Evolutionary conservation across 2,888 invertebrate genomes (phyloP).

Genomic region (Cheilosia vernalis): DNA sequence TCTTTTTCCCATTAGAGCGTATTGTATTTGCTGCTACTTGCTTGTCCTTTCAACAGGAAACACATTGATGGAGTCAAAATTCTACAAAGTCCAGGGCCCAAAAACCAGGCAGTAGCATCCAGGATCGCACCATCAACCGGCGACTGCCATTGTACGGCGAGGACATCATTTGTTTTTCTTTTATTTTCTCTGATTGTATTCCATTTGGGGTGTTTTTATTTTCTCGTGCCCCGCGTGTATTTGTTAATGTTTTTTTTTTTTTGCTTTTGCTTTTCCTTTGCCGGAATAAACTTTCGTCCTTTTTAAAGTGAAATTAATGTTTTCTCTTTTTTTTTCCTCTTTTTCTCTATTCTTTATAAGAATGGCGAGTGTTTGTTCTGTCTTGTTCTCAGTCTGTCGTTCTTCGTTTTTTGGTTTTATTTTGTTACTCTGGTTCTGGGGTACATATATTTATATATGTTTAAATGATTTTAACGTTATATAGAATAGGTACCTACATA

Average conservation of each 20-base stretch:
- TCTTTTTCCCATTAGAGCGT: conserved; percentile 19
- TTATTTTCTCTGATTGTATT: conserved; percentile 58
- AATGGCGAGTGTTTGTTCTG: conserved; percentile 32
- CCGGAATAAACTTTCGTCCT: conserved; percentile 61
- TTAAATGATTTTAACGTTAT: conserved; percentile 48
- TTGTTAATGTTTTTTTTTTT: conserved; percentile 38
- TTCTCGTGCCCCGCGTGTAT: conserved; percentile 12
- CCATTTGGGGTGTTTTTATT: conserved; percentile 23
- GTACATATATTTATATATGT: not conserved
- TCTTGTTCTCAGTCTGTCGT: conserved; percentile 16
- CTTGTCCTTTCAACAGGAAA: conserved; percentile 64
- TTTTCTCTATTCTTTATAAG: not conserved
- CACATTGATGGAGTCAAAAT: conserved; percentile 58
- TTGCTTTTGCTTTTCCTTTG: conserved; percentile 27
- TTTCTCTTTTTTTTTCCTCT: conserved; percentile 20
- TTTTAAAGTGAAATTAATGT: conserved; percentile 72
- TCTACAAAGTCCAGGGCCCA: conserved; percentile 33
- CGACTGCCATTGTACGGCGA: conserved; percentile 63
- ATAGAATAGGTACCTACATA: not conserved
- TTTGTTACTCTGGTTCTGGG: conserved; percentile 13
- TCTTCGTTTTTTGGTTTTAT: not conserved
- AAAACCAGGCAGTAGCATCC: conserved; percentile 3
- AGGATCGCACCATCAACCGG: conserved; percentile 63
- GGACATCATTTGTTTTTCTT: conserved; percentile 61
- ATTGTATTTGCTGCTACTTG: conserved; percentile 21